Evolutionary conservation across 1,140 invertebrate genomes (phyloP).

Genomic region (Pteromalus puparum): DNA sequence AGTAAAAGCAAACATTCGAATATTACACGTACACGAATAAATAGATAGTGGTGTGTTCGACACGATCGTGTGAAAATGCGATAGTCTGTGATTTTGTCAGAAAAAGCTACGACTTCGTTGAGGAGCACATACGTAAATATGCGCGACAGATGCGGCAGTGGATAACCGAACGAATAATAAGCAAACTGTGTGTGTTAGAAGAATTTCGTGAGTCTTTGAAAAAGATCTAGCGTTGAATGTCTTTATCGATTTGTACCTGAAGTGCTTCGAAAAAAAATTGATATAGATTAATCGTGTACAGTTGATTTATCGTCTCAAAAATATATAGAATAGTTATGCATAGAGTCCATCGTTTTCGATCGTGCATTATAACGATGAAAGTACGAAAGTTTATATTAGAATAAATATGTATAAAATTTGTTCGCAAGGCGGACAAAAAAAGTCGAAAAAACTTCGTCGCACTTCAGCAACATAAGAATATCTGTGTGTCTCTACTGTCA

Average conservation of each 20-base stretch:
- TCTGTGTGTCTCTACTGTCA: constrained; percentile 27
- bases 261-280: background rate
- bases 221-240: background rate
- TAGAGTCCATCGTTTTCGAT: background rate
- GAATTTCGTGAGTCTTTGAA: background rate
- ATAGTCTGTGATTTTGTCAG: constrained; percentile 40
- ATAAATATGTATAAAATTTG: background rate
- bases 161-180: background rate
- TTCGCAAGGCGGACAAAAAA: background rate
- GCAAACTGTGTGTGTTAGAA: background rate
- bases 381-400: background rate
- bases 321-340: background rate
- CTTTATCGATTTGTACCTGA: background rate
- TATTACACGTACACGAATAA: background rate
- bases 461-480: constrained; percentile 23
- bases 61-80: constrained; percentile 23
- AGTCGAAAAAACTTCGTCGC: constrained; percentile 8
- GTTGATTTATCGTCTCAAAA: background rate
- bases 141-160: background rate
- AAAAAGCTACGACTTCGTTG: background rate
- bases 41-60: background rate
- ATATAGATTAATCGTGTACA: background rate
- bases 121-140: background rate
- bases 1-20: background rate
- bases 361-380: background rate